Base-by-base conservation (phyloP, 2,888 invertebrate species). In the Lingula anatina region DNA sequence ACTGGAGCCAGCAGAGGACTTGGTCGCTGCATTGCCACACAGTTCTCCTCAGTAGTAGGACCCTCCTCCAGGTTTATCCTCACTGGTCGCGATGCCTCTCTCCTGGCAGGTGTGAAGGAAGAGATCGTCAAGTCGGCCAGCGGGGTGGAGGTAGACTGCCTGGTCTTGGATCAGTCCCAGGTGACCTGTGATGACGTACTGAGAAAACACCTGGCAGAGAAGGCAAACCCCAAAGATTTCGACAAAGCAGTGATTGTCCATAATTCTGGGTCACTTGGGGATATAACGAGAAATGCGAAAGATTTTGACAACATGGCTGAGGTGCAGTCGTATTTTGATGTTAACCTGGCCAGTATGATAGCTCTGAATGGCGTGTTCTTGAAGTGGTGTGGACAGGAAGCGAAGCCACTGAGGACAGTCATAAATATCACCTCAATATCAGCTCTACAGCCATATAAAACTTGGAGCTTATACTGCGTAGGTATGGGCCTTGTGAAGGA, bases 171-270 rank as follows among this genome's bases (percentile, higher is more conserved):
- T n/a, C n/a, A n/a, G n/a, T n/a, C n/a, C n/a, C n/a, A n/a, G n/a
- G n/a, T n/a, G n/a, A n/a, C n/a, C n/a, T n/a, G n/a, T n/a, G n/a
- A n/a, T n/a, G n/a, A n/a, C n/a, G n/a, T n/a, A n/a, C n/a, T n/a
- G n/a, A n/a, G n/a, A n/a, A n/a, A n/a, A n/a, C 46, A 55, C 44
- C 21, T 57, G 18, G 50, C 53, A 15, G 41, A 41, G 43, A 49
- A 26, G 18, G 23, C 31, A 20, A 37, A 27, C 36, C 5, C 38
- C 26, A n/a, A n/a, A n/a, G 31, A 31, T 12, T 31, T 31, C 15
- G 31, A 31, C 15, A 15, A 9, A 31, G 31, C 9, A 9, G 15
- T 31, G 9, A 9, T 31, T 9, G 31, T 31, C 31, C 31, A 31
- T 15, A 31, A 31, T 31, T 9, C 31, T 12, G 31, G 31, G 9